A percentile compares a stretch with the other conserved stretches of the same genome.
Evolutionary conservation across 2,113 vertebrate species (phyloP).

Genomic region (Microtus oregoni): DNA sequence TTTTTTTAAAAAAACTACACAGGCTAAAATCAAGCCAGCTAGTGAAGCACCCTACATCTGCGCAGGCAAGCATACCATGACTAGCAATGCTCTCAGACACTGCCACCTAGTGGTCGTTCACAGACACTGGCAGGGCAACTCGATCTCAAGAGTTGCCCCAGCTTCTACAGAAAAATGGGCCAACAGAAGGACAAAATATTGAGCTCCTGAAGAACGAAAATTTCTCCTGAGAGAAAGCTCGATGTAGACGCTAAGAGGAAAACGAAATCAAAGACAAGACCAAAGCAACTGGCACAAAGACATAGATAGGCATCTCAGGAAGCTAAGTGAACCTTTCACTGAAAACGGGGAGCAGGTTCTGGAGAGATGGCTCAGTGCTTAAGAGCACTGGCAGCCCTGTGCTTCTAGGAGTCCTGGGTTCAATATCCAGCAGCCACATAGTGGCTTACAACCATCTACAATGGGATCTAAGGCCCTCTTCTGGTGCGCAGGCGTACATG

Average conservation of each 20-base stretch:
- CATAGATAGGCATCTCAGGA: not conserved
- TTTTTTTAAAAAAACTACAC: not conserved
- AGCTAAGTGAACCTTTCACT: not conserved
- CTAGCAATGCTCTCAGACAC: conserved; percentile 52
- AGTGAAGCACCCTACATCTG: not conserved
- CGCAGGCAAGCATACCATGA: not conserved
- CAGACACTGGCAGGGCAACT: not conserved
- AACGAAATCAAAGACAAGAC: not conserved
- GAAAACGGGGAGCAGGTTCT: not conserved
- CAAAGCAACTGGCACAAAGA: conserved; percentile 3
- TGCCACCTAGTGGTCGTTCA: conserved; percentile 73
- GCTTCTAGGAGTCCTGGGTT: not conserved
- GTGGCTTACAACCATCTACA: not conserved
- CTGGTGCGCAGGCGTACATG: not conserved
- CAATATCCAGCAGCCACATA: not conserved
- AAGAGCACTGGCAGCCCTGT: not conserved
- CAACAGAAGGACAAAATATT: not conserved
- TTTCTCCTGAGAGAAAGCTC: not conserved
- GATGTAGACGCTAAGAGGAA: conserved; percentile 11
- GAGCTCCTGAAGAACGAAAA: not conserved
- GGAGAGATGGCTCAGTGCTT: not conserved
- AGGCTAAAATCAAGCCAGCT: conserved; percentile 8
- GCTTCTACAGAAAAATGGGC: not conserved
- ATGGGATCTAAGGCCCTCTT: not conserved
- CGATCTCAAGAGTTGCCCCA: not conserved